Base-by-base conservation (phyloP, 1,140 invertebrate genomes). In the Elysia chlorotica region DNA sequence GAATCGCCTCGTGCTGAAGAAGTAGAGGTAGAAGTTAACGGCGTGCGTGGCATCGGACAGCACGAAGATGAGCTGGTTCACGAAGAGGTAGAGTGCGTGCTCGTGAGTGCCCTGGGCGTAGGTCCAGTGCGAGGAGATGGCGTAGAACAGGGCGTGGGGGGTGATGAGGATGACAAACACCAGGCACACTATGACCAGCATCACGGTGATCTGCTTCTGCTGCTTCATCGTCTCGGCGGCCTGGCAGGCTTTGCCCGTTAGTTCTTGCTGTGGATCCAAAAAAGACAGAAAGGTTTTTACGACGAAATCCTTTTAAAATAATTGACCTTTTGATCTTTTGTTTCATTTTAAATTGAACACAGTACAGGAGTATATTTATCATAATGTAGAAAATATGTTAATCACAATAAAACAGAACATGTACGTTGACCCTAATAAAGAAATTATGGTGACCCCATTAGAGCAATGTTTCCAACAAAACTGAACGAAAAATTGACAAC, bases 11-110 rank as follows among this genome's bases (percentile, higher is more conserved):
- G 80, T 81, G 61, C 78, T 82, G 37, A 83, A 70, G 65, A 80
- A 83, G 61, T 83, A 83, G 17, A 81, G 57, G 62, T 82, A 83
- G 69, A 83, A 83, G 70, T 83, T 83, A 53, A 83, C 62, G 2
- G 80, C 80, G 67, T 83, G 82, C 33, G 80, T 79, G 10, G 76
- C 56, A 66, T 83, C 82, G 0, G 77, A 74, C 2, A 83, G 74
- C 17, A 82, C 19, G 63, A 82, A 82, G 2, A 76, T 73, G 23
- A 83, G 33, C 48, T 83, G 79, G 10, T 74, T 62, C 2, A 37
- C 63, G 56, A 75, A 65, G 2, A 63, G 23, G 68, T 38, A 71
- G 19, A 57, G 36, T n/a, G 74, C 76, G n/a, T 70, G 36, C 35
- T 68, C 54, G 5, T 19, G 19, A 0, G 41, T 5, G 36, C 53